Conservation (phyloP, 2,797 vertebrate species). For the Myotis daubentonii region DNA sequence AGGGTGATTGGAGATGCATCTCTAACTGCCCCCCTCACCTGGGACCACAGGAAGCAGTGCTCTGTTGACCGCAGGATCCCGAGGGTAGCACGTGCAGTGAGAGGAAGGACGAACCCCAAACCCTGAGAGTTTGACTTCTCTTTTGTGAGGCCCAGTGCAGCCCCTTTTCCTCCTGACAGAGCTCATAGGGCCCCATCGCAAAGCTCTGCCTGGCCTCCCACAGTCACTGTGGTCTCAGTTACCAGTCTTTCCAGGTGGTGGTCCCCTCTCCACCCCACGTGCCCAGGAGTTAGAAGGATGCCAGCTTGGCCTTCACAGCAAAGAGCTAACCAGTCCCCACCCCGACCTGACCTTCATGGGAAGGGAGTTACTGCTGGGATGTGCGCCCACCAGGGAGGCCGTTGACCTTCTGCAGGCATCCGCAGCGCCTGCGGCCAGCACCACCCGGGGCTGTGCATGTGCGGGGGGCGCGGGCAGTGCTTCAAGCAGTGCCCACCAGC, state of each 20-base stretch:
- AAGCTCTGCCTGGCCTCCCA: background rate
- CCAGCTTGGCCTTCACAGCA: background rate
- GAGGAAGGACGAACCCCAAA: background rate
- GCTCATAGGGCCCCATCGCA: accelerated
- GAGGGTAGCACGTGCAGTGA: background rate
- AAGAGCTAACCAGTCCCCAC: background rate
- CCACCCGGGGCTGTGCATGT: background rate
- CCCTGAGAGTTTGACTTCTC: background rate
- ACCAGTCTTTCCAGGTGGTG: background rate
- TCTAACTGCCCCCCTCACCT: background rate
- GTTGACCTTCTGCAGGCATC: background rate
- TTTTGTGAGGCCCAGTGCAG: accelerated
- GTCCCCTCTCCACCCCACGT: background rate
- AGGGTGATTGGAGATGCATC: background rate
- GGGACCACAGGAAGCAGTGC: background rate
- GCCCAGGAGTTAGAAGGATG: background rate
- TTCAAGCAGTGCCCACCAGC: background rate
- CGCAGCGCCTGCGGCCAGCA: background rate
- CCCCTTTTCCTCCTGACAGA: background rate
- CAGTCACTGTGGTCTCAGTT: background rate
- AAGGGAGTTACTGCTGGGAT: background rate
- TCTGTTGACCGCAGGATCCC: background rate
- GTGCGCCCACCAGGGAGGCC: background rate
- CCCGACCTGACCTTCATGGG: background rate
- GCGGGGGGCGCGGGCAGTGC: background rate